Conservation (phyloP, 2,113 vertebrate genomes). For the Synodontis membranacea region DNA sequence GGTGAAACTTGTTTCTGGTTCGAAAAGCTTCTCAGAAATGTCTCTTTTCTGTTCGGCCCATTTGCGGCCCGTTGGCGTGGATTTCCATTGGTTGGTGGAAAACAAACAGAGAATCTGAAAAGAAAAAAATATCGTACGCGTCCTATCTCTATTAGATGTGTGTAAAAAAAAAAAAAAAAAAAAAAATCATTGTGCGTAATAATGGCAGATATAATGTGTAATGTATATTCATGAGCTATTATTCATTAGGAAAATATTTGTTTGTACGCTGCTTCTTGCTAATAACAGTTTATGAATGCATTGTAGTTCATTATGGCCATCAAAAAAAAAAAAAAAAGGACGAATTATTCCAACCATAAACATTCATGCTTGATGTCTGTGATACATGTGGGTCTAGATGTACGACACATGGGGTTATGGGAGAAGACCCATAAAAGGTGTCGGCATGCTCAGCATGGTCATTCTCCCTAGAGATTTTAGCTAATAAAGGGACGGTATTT, state of each 20-base stretch:
- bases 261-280: not conserved
- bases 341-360: not conserved
- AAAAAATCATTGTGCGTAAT: not conserved
- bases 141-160: not conserved
- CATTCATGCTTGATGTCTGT: not conserved
- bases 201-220: not conserved
- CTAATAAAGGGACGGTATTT: conserved; percentile 77
- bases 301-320: not conserved
- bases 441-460: conserved; percentile 63
- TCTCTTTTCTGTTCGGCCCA: not conserved
- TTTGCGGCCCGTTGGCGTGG: not conserved
- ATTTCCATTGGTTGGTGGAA: not conserved
- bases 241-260: not conserved
- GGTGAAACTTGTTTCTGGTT: not conserved
- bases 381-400: not conserved
- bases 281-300: not conserved
- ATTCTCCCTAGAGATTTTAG: conserved; percentile 70
- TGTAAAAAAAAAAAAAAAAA: too few species aligned
- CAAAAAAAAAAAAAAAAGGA: too few species aligned
- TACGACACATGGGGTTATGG: conserved; percentile 17
- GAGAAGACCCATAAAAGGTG: conserved; percentile 76
- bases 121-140: not conserved
- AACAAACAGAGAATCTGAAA: not conserved
- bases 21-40: not conserved
- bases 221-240: not conserved